phyloP scores from a whole-genome alignment of 2,797 vertebrate species.

The Protonibea diacanthus region DNA sequence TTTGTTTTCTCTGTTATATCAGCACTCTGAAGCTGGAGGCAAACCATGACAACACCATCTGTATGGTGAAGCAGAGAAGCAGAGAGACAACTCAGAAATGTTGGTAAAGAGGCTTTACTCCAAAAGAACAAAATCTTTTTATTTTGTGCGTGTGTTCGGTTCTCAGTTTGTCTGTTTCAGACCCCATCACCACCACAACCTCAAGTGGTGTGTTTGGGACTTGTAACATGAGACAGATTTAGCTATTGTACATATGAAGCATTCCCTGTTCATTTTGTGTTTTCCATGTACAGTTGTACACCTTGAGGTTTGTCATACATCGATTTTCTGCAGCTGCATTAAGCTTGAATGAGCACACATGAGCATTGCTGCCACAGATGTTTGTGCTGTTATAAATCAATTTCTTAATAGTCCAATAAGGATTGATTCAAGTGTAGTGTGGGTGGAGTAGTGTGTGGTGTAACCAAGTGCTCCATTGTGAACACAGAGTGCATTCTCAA shows the following conservation, averaged over 20 bases:
- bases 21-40: constrained; percentile 49
- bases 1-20: constrained; percentile 55
- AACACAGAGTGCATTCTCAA: neutral
- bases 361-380: neutral
- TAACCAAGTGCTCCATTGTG: too few relatives aligned
- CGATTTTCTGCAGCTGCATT: neutral
- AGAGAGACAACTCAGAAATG: neutral
- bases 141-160: neutral
- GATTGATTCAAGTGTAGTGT: neutral
- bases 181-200: neutral
- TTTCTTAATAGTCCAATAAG: constrained; percentile 13
- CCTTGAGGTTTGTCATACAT: constrained; percentile 8
- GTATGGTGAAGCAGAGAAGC: neutral
- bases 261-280: neutral
- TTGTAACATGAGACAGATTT: neutral
- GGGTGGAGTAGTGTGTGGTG: neutral
- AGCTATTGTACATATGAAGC: neutral
- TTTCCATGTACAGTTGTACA: constrained; percentile 11
- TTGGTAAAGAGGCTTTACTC: constrained; percentile 19
- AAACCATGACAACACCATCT: constrained; percentile 54
- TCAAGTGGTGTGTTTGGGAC: neutral
- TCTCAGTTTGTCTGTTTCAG: neutral
- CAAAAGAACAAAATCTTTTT: neutral
- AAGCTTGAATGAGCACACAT: constrained; percentile 8
- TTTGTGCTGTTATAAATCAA: neutral